Evolutionary conservation across 92 coral and sea anemone genomes (phyloP), one percentile per base, ranked within the genome.

Genomic region (Zoanthus gigantus): DNA sequence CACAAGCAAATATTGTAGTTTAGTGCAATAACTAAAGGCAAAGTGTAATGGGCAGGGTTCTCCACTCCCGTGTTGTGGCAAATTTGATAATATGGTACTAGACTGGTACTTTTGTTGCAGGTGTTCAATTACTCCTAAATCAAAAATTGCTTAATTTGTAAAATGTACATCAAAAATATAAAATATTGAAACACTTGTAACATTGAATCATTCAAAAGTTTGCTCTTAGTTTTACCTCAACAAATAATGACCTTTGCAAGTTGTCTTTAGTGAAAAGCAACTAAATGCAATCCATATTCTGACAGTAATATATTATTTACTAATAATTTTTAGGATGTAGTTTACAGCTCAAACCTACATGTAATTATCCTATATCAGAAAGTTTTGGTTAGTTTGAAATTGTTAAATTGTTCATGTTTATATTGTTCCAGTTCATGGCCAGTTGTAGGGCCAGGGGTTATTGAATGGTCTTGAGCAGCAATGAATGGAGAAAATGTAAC

Each of bases 201-300:
- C 72, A 67, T 67, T 0, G 18, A 67, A 67, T 2, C 72, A 67
- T 30, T 67, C 72, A 67, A 67, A 23, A 23, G 72, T 67, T 67
- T 67, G 72, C 72, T 0, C 45, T 65, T 67, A 67, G 72, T 67
- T 67, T 67, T 67, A 67, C 42, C 42, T 67, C 72, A 67, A 67
- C 72, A 67, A 67, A 13, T 30, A 67, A 9, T 18, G 5, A 67
- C 72, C 23, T 11, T 67, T 67, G 72, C 72, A 67, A 67, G 42
- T 67, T 67, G 72, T 67, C 72, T 67, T 67, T 9, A 23, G 44
- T 67, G 72, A 67, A 29, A 67, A 67, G 72, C 23, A 67, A 67
- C 72, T 67, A 23, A 67, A 67, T 67, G 72, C 44, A 67, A 67
- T 67, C 72, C 72, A 23, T 67, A 67, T 67, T 58, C 23, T 23